Evolutionary conservation across 2,888 invertebrate genomes (phyloP), one percentile per base, ranked within the genome.

Genomic region (Pterostichus madidus): DNA sequence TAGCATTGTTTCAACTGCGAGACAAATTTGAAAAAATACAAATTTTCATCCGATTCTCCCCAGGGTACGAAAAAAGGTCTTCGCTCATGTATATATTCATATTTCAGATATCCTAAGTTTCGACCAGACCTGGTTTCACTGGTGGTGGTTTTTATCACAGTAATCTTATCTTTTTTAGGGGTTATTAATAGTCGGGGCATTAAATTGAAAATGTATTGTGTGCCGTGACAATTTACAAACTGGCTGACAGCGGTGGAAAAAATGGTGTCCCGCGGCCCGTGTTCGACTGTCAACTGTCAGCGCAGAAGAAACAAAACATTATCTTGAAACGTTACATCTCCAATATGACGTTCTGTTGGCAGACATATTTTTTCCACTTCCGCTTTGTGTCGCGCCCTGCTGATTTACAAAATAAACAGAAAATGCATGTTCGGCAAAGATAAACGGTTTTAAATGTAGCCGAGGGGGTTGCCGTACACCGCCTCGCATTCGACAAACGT

Each of bases 321-420:
- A 79, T 79, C 79, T 79, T 64, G 64, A 79, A 79, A 79, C 15
- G 79, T 49, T 79, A 32, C 79, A 64, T 64, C 64, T 79, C 68
- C 44, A 79, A 79, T 68, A 79, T 79, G 79, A 79, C 78, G 31
- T 39, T 44, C 32, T 49, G 75, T 75, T 35, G 31, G 39, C 15
- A 61, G 78, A 78, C 79, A 79, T 79, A 79, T 79, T 79, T 79
- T 64, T 64, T 64, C 46, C 35, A 79, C 64, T 79, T 68, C 79
- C 79, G 44, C 78, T 61, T 39, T 77, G 56, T 77, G 75, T 17
- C 46, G 31, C 78, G 32, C 78, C 79, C 64, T 52, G 52, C 79
- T 79, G 79, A 79, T 79, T 79, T 68, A 79, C 79, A 79, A 79
- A 79, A 79, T 49, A 79, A 79, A 79, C 79, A 79, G 79, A 79